Evolutionary conservation across 92 coral and sea anemone species (phyloP).

Genomic region (Siderastrea siderea): DNA sequence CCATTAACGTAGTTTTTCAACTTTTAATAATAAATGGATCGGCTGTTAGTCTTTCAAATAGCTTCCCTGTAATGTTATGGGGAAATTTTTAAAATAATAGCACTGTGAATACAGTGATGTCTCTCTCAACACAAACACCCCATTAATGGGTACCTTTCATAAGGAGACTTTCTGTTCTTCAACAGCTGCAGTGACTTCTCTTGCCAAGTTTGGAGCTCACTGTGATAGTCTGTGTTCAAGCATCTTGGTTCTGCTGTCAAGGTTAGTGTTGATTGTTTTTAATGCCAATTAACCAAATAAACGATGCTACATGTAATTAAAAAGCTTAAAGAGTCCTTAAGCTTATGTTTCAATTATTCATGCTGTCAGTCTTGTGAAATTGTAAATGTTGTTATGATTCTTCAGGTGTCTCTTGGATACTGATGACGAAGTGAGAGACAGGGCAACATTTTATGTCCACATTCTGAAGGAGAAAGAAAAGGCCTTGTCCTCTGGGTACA

Average conservation of each 20-base stretch:
- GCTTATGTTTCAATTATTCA: background rate
- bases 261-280: slow-evolving; percentile 55
- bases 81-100: too few relatives aligned
- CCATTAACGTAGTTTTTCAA: too few relatives aligned
- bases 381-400: background rate
- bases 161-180: background rate
- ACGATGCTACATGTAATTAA: background rate
- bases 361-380: background rate
- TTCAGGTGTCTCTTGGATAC: slow-evolving; percentile 94
- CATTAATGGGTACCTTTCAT: too few relatives aligned
- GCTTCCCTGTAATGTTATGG: too few relatives aligned
- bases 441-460: slow-evolving; percentile 96
- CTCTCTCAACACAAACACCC: too few relatives aligned
- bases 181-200: slow-evolving; percentile 97
- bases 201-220: slow-evolving; percentile 99
- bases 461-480: slow-evolving; percentile 94
- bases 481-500: slow-evolving; percentile 95
- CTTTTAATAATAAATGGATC: too few relatives aligned
- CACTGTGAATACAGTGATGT: too few relatives aligned
- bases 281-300: too few relatives aligned
- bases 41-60: too few relatives aligned
- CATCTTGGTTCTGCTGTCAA: slow-evolving; percentile 91
- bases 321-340: too few relatives aligned
- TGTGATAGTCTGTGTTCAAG: slow-evolving; percentile 93
- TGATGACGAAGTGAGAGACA: slow-evolving; percentile 97